phyloP scores from a whole-genome alignment of 2,888 invertebrate genomes.

The Epirrhoe alternata region DNA sequence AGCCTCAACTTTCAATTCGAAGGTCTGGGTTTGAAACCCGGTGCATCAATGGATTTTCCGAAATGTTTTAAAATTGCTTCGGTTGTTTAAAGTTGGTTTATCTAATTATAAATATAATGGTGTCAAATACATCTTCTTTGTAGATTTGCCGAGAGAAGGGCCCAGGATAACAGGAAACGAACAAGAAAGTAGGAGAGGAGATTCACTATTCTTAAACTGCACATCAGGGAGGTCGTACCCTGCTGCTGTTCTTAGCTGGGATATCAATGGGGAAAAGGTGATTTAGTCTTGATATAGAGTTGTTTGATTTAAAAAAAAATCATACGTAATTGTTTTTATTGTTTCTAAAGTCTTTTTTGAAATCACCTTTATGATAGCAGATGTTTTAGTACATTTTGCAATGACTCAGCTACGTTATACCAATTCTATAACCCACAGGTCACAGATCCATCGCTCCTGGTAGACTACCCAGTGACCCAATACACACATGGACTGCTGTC shows the following conservation, averaged over 20 bases:
- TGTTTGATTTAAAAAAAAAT: too few relatives aligned
- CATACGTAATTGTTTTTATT: too few relatives aligned
- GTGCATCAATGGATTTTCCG: too few relatives aligned
- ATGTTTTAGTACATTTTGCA: neutral
- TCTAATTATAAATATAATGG: neutral
- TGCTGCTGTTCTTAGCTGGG: constrained; percentile 90
- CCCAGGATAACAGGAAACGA: constrained; percentile 91
- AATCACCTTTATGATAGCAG: neutral
- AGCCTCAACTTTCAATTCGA: too few relatives aligned
- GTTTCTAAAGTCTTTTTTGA: neutral
- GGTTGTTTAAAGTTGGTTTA: neutral
- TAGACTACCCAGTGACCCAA: constrained; percentile 74
- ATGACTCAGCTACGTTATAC: neutral
- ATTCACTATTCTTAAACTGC: constrained; percentile 90
- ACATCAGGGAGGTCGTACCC: constrained; percentile 91
- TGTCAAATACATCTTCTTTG: neutral
- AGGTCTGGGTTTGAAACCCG: too few relatives aligned
- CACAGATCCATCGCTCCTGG: constrained; percentile 68
- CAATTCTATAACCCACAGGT: constrained; percentile 57
- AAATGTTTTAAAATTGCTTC: too few relatives aligned
- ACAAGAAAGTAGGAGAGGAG: constrained; percentile 90
- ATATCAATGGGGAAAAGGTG: constrained; percentile 91
- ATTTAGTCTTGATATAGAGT: neutral
- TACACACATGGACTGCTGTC: constrained; percentile 76
- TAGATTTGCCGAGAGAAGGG: constrained; percentile 89